phyloP scores from a whole-genome alignment of 2,113 vertebrate genomes.

The Trachemys scripta region DNA sequence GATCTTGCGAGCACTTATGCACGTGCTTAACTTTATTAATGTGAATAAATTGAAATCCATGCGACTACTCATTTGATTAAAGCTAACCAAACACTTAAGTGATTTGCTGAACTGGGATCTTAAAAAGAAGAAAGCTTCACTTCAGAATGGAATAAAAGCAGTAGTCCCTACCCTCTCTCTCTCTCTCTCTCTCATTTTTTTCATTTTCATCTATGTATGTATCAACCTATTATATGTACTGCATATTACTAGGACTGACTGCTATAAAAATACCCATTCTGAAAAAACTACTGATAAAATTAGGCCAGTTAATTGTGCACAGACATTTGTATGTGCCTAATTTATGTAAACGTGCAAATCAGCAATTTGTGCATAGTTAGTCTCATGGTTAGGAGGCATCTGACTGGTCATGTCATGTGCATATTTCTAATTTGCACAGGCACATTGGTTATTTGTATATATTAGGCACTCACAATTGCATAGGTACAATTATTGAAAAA shows the following conservation, averaged over 20 bases:
- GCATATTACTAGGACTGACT: not conserved
- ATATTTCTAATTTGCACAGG: not conserved
- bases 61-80: not conserved
- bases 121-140: not conserved
- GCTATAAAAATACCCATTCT: not conserved
- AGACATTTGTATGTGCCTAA: rapidly evolving
- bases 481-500: not conserved
- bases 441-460: not conserved
- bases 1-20: not conserved
- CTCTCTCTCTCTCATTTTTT: not conserved
- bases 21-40: not conserved
- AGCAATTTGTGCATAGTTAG: not conserved
- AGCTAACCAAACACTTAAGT: not conserved
- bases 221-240: not conserved
- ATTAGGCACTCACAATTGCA: not conserved
- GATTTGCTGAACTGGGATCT: not conserved
- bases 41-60: not conserved
- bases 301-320: not conserved
- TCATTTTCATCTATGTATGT: not conserved
- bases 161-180: not conserved
- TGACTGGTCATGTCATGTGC: not conserved
- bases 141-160: not conserved
- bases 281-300: not conserved
- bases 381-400: not conserved
- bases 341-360: not conserved